Evolutionary conservation across 2,113 vertebrate genomes (phyloP), one percentile per base, ranked within the genome.

Genomic region (Antechinus flavipes): DNA sequence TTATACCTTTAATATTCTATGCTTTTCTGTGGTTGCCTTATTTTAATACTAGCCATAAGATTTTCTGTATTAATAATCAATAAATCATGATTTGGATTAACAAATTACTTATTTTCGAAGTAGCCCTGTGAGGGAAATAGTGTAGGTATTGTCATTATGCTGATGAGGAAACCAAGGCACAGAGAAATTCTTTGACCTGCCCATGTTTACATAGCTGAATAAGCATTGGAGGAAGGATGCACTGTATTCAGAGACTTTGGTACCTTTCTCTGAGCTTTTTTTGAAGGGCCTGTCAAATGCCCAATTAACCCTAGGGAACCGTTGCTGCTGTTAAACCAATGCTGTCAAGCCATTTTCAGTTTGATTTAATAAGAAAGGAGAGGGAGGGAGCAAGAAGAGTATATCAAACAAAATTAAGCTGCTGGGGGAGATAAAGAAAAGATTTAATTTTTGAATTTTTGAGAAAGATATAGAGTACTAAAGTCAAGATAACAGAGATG

Each of bases 391-490:
- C 23, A 14, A 10, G 9, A 12, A 19, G 24, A 26, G 24, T 27
- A 25, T 2, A 9, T 5, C 11, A 90, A 52, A 89, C 0, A 3
- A 47, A 76, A 50, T 46, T 0, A 0, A 0, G 14, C 25, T 26
- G 24, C 2, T 5, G 6, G 24, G 30, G 89, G 92, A 90, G 35
- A 14, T 10, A 49, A 3, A 56, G 42, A 76, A 76, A 76, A 76
- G 10, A 76, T n/a, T n/a, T n/a, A n/a, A n/a, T n/a, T 76, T 76
- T n/a, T 76, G 12, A n/a, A 3, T 76, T 76, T 68, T n/a, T n/a
- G 61, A n/a, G 61, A 76, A 76, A 76, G 61, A 76, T 76, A 54
- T 42, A 46, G 3, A 35, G 10, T 42, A 8, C 49, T 30, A 6
- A 1, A 16, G 7, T 14, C 56, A n/a, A n/a, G 35, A 91, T 68